Conservation (phyloP, 2,113 vertebrate genomes). For the Lagopus muta region DNA sequence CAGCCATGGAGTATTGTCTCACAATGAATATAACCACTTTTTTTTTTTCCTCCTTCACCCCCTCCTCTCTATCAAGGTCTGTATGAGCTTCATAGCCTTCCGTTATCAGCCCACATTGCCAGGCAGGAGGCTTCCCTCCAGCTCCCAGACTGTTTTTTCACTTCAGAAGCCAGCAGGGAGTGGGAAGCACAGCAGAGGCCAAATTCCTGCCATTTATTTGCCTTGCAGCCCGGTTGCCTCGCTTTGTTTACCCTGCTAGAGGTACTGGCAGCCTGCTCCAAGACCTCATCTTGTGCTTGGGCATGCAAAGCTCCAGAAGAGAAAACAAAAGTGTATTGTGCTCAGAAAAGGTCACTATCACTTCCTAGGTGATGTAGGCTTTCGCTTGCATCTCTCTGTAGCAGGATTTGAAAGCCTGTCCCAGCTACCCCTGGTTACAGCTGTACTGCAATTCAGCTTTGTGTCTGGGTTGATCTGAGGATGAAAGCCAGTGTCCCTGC, state of each 20-base stretch:
- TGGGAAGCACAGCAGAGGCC: neutral
- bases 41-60: neutral
- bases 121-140: neutral
- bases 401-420: neutral
- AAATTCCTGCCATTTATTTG: neutral
- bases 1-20: neutral
- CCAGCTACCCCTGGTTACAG: neutral
- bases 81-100: neutral
- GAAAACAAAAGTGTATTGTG: neutral
- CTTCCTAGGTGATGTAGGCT: neutral
- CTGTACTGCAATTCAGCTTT: neutral
- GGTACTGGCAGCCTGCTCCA: neutral
- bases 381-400: neutral
- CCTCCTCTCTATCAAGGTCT: neutral
- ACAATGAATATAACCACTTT: neutral
- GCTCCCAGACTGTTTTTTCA: neutral
- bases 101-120: neutral
- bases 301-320: neutral
- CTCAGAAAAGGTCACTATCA: neutral
- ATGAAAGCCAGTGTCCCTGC: neutral
- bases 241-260: neutral
- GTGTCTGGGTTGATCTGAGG: neutral
- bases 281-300: neutral
- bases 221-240: neutral
- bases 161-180: conserved; percentile 5